Evolutionary conservation across 2,888 invertebrate species (phyloP).

Genomic region (Mythimna impura): DNA sequence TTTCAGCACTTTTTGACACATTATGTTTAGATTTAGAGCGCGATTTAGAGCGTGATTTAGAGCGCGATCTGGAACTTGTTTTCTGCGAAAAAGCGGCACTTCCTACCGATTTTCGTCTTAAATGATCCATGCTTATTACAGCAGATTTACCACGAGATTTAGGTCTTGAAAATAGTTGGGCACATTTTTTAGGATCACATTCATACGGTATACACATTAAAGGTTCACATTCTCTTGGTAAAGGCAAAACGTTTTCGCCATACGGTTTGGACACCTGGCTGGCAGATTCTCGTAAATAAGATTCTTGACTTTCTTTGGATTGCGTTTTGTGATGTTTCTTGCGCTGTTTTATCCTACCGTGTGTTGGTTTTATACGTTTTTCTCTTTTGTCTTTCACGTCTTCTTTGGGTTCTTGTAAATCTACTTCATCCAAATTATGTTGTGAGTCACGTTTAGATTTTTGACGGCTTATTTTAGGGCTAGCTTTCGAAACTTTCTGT

Average conservation of each 20-base stretch:
- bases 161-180: slow-evolving; percentile 27
- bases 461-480: slow-evolving; percentile 6
- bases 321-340: slow-evolving; percentile 19
- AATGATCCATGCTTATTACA: slow-evolving; percentile 10
- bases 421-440: not conserved
- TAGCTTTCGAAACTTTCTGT: slow-evolving; percentile 21
- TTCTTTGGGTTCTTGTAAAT: slow-evolving; percentile 15
- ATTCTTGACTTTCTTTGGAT: slow-evolving; percentile 30
- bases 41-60: slow-evolving; percentile 37
- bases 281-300: slow-evolving; percentile 31
- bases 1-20: slow-evolving; percentile 42
- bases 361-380: slow-evolving; percentile 11
- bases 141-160: slow-evolving; percentile 33
- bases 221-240: slow-evolving; percentile 61
- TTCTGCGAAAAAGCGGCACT: slow-evolving; percentile 29
- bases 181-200: slow-evolving; percentile 65
- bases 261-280: slow-evolving; percentile 20
- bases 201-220: slow-evolving; percentile 64
- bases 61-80: slow-evolving; percentile 40
- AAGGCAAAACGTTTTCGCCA: slow-evolving; percentile 44
- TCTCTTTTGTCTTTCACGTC: slow-evolving; percentile 8
- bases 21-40: slow-evolving; percentile 35
- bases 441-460: slow-evolving; percentile 12
- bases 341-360: not conserved
- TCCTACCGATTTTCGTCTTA: slow-evolving; percentile 46